Evolutionary conservation across 2,113 vertebrate genomes (phyloP), one percentile per base, ranked within the genome.

Genomic region (Trinectes maculatus): DNA sequence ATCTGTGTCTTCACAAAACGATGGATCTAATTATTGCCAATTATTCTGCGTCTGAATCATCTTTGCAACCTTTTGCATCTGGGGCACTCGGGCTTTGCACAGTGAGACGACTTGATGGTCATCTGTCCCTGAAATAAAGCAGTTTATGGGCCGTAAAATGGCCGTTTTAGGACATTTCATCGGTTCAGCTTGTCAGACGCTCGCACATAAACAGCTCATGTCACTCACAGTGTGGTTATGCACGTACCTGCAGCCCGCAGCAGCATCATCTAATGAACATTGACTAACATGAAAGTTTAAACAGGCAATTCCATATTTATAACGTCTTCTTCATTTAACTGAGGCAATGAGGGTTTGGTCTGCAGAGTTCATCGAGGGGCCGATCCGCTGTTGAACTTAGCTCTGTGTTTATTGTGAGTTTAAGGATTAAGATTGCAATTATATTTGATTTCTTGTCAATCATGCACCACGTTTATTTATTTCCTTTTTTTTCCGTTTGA

Each of bases 1-100:
- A 47, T 59, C 26, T 58, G 47, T 47, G 39, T 74, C 54, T 71
- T 74, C 70, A 70, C 70, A 73, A 58, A 62, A 54, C 34, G 15
- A 10, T 37, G 49, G 29, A 85, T 67, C 16, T 28, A 44, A 69
- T 74, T 33, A 58, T 57, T 60, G n/a, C 46, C 52, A 42, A 26
- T 8, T 76, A 57, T 63, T 24, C 26, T n/a, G n/a, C n/a, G n/a
- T n/a, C n/a, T n/a, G n/a, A n/a, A n/a, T n/a, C n/a, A n/a, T n/a
- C n/a, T n/a, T n/a, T n/a, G n/a, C n/a, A n/a, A n/a, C n/a, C n/a
- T n/a, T 33, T 58, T 44, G 28, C 34, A 21, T 52, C 18, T n/a
- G 7, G 39, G 21, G 16, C 15, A 36, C 43, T 13, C 15, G 15
- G 8, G n/a, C 63, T 53, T 31, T 26, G 13, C 25, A 40, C 34